These are phyloP conservation scores for Bombus pyrosoma DNA, from an alignment of 1,140 invertebrate species.

Conservation along the genomic window DNA sequence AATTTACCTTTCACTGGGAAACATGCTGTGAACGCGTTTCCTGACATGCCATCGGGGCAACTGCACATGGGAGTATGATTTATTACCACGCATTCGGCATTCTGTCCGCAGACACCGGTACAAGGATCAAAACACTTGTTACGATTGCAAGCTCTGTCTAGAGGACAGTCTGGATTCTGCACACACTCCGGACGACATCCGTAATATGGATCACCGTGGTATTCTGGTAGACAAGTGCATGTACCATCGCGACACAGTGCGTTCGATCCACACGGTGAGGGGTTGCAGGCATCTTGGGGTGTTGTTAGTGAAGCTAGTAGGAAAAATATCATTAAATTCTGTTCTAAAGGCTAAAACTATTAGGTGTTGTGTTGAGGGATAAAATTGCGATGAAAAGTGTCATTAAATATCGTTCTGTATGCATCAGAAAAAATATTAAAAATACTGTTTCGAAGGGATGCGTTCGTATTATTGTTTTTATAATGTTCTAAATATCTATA, in stretches of 20 bases:
- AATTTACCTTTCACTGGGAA: slow-evolving; percentile 80
- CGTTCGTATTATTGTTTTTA: background rate
- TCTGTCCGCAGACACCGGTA: slow-evolving; percentile 87
- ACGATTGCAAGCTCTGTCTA: slow-evolving; percentile 87
- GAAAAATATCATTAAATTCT: background rate
- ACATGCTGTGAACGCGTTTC: slow-evolving; percentile 88
- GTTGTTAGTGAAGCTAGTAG: slow-evolving; percentile 28
- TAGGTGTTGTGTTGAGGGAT: too few relatives aligned
- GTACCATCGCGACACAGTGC: slow-evolving; percentile 85
- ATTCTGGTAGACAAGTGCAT: slow-evolving; percentile 85
- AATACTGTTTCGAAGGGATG: too few relatives aligned
- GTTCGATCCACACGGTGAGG: slow-evolving; percentile 87
- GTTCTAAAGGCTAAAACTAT: background rate
- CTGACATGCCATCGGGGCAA: slow-evolving; percentile 86
- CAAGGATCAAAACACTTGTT: slow-evolving; percentile 91
- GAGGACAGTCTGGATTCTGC: slow-evolving; percentile 87
- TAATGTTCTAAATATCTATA: slow-evolving; percentile 28
- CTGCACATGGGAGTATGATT: slow-evolving; percentile 89
- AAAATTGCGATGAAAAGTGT: too few relatives aligned
- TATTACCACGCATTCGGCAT: slow-evolving; percentile 87
- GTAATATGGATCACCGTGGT: slow-evolving; percentile 86
- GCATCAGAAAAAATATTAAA: too few relatives aligned
- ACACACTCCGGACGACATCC: slow-evolving; percentile 88
- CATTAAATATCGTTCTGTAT: too few relatives aligned
- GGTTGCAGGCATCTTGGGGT: slow-evolving; percentile 82